These are phyloP conservation scores for Gallinago solitaria DNA, from an alignment of 2,797 vertebrate species.

Conservation along the genomic window DNA sequence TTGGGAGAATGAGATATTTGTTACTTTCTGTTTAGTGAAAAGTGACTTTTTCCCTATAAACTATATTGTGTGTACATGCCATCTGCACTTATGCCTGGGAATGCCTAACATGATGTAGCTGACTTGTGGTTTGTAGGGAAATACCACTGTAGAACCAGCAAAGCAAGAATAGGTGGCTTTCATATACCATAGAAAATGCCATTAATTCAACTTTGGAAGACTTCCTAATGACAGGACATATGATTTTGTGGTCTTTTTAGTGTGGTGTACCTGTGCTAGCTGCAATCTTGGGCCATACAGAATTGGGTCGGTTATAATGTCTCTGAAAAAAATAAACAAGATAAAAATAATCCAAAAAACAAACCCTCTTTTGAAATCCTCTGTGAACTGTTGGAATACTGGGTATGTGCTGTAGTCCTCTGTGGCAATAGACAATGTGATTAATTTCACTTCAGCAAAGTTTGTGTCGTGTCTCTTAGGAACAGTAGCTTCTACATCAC, in stretches of 20 bases:
- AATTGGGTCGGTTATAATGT: neutral
- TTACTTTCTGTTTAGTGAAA: neutral
- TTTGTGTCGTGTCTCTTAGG: neutral
- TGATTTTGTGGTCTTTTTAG: neutral
- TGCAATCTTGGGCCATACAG: neutral
- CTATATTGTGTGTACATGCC: accelerated
- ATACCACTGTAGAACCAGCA: neutral
- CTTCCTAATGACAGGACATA: neutral
- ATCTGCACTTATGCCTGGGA: accelerated
- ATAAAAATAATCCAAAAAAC: neutral
- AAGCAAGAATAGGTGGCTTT: neutral
- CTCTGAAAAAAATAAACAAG: neutral
- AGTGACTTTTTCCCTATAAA: neutral
- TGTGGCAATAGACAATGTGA: accelerated
- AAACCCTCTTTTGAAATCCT: neutral
- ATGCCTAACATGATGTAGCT: accelerated
- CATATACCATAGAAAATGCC: neutral
- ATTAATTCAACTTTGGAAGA: neutral
- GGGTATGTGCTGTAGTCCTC: neutral
- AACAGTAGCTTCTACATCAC: neutral
- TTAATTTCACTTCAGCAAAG: neutral
- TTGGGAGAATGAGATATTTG: neutral
- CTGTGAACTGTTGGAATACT: neutral
- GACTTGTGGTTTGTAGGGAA: neutral
- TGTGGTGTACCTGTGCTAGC: neutral